phyloP scores from a whole-genome alignment of 2,113 vertebrate genomes.

The Pollimyrus isidori region DNA sequence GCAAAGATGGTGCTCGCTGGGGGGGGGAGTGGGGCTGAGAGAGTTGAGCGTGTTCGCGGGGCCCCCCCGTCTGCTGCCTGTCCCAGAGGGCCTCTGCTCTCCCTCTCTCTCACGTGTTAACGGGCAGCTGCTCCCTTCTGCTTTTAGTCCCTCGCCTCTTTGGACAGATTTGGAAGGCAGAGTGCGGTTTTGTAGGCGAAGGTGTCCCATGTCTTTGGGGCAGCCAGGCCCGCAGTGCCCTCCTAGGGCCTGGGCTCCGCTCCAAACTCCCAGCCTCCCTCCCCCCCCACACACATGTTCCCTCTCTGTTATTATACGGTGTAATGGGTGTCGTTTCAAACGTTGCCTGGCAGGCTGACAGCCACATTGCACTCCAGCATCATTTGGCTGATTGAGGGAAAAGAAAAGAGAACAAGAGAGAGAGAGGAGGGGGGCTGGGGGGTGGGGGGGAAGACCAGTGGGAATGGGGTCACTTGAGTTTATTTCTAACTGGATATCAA shows the following conservation, averaged over 20 bases:
- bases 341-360: conserved; percentile 49
- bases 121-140: conserved; percentile 22
- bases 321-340: conserved; percentile 49
- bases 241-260: background rate
- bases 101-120: background rate
- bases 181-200: background rate
- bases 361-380: conserved; percentile 59
- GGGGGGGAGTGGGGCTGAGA: background rate
- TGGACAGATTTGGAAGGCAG: background rate
- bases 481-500: conserved; percentile 60
- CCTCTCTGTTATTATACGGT: conserved; percentile 52
- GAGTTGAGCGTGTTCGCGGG: background rate
- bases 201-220: background rate
- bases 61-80: conserved; percentile 10
- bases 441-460: conserved; percentile 27
- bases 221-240: background rate
- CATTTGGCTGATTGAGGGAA: conserved; percentile 46
- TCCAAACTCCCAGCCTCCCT: background rate
- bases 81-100: background rate
- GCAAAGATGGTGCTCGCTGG: background rate
- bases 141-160: conserved; percentile 12
- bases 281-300: conserved; percentile 29
- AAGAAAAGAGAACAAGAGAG: background rate
- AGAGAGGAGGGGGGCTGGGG: conserved; percentile 1
- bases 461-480: conserved; percentile 64